Evolutionary conservation across 2,113 vertebrate genomes (phyloP).

Genomic region (Periophthalmus modestus): DNA sequence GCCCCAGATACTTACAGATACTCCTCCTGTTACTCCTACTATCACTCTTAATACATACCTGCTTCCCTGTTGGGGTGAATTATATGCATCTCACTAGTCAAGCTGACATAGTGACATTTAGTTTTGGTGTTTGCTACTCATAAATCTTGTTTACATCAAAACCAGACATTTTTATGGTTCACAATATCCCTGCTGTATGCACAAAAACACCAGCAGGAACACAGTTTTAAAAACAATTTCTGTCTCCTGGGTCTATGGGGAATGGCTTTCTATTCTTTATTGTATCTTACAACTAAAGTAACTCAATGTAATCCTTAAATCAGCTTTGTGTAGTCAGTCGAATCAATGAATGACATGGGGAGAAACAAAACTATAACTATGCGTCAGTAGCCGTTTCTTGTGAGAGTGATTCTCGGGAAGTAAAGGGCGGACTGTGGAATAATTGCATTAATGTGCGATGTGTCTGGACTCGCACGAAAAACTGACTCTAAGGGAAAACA

Average conservation of each 20-base stretch:
- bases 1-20: too few species aligned
- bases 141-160: too few species aligned
- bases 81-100: too few species aligned
- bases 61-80: too few species aligned
- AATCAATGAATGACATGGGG: background rate
- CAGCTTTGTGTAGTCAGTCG: background rate
- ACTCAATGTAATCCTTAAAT: background rate
- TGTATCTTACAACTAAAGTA: background rate
- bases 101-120: too few species aligned
- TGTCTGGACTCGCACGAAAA: conserved; percentile 2
- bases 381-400: background rate
- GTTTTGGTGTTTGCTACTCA: too few species aligned
- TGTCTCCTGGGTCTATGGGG: background rate
- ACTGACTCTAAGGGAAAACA: conserved; percentile 8
- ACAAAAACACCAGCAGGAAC: background rate
- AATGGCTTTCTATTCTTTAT: background rate
- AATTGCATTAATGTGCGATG: conserved; percentile 7
- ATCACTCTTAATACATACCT: too few species aligned
- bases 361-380: background rate
- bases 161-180: background rate
- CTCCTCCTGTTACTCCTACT: too few species aligned
- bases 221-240: background rate
- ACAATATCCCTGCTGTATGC: background rate
- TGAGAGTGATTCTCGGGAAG: background rate
- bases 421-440: background rate